Evolutionary conservation across 2,797 vertebrate species (phyloP), one percentile per base, ranked within the genome.

Genomic region (Enteromius mattozi): DNA sequence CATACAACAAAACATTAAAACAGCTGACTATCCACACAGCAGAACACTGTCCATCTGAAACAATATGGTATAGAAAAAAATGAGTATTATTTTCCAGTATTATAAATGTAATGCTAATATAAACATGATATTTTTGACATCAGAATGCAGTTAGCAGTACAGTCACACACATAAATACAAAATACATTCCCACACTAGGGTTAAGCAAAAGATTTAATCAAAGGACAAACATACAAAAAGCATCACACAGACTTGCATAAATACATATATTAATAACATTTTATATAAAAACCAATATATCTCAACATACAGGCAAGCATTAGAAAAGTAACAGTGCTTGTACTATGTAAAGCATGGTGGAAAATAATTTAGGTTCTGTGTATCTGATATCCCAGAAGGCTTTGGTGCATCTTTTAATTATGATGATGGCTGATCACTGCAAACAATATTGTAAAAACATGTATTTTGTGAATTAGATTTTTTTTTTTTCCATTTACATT

Each of bases 151-250:
- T 51, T 8, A 30, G 24, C 14, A 27, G 37, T 68, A 42, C 42
- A 72, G 24, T n/a, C 42, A 49, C 7, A 51, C 40, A 6, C 35
- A 35, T 35, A 30, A 9, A n/a, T n/a, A 63, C 13, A 45, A 69
- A 40, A 30, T 7, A 16, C 80, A 21, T 61, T 35, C 47, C 84
- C 83, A 78, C 77, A 71, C 83, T 90, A 85, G 87, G 47, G 72
- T 86, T 91, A 85, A 93, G 93, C 89, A 93, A 92, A 94, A 90
- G 84, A 88, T 95, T 95, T 95, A 95, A 92, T 94, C 71, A 88
- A 90, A 90, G 54, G 86, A 89, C 89, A 89, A 87, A 69, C 74
- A 84, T 87, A 30, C 61, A 92, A 88, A 83, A 91, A 88, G 91
- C 91, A 81, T 88, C 88, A 92, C 92, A 87, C 91, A 78, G 88